Percentiles rank a stretch among this genome's conserved stretches.
phyloP scores from a whole-genome alignment of 2,113 vertebrate genomes.

The Talpa occidentalis region DNA sequence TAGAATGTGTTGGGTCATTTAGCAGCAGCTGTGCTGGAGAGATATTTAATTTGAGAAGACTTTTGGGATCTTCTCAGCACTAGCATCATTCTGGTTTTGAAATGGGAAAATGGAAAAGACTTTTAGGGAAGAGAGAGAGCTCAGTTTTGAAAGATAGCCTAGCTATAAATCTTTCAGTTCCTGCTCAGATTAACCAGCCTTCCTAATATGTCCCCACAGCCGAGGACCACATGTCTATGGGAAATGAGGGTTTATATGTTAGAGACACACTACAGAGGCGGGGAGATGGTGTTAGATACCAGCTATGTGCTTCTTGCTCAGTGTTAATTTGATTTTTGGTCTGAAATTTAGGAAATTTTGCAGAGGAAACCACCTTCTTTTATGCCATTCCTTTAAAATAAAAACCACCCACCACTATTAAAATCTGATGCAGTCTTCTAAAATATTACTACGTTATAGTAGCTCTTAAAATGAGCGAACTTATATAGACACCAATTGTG shows the following conservation, averaged over 20 bases:
- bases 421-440: not conserved
- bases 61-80: conserved; percentile 46
- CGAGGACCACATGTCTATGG: not conserved
- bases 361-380: not conserved
- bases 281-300: not conserved
- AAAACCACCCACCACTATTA: not conserved
- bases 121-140: conserved; percentile 5
- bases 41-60: conserved; percentile 46
- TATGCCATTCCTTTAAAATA: not conserved
- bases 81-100: not conserved
- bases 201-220: not conserved
- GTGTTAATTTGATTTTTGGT: not conserved
- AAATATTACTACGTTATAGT: not conserved
- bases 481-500: not conserved
- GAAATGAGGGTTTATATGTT: not conserved
- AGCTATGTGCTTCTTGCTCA: not conserved
- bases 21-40: not conserved
- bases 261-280: not conserved
- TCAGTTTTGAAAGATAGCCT: not conserved
- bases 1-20: conserved; percentile 48
- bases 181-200: not conserved
- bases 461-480: conserved; percentile 2
- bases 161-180: not conserved
- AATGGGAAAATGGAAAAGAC: conserved; percentile 45
- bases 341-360: conserved; percentile 23